Evolutionary conservation across 2,888 invertebrate genomes (phyloP).

Genomic region (Hyposoter dolosus): DNA sequence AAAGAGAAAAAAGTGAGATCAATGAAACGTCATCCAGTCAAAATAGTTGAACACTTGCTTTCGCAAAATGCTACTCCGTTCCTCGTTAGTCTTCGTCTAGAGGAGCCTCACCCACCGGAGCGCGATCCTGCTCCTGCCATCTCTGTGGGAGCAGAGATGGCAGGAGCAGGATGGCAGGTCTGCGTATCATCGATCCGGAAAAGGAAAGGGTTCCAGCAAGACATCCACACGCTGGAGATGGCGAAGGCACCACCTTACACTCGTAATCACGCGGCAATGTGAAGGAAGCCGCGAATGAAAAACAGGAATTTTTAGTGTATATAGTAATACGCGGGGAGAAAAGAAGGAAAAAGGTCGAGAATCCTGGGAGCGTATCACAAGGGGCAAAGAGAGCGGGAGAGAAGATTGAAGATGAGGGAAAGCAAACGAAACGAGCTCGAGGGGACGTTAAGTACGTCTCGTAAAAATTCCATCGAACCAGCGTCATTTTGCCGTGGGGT

Average conservation of each 20-base stretch:
- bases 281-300: slow-evolving; percentile 24
- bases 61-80: slow-evolving; percentile 17
- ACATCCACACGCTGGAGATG: not conserved
- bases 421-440: slow-evolving; percentile 61
- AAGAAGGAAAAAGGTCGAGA: not conserved
- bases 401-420: slow-evolving; percentile 36
- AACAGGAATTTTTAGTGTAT: slow-evolving; percentile 32
- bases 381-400: slow-evolving; percentile 31
- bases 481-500: slow-evolving; percentile 82
- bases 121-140: slow-evolving; percentile 12
- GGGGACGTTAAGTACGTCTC: slow-evolving; percentile 83
- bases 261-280: slow-evolving; percentile 13
- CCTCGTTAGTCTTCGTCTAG: slow-evolving; percentile 56
- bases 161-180: too few relatives aligned
- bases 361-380: slow-evolving; percentile 4
- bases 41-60: slow-evolving; percentile 17
- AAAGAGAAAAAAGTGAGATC: not conserved
- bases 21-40: not conserved
- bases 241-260: not conserved
- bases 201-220: not conserved
- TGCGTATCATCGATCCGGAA: slow-evolving; percentile 9
- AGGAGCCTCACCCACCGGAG: not conserved
- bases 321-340: not conserved
- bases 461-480: slow-evolving; percentile 83
- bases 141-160: too few relatives aligned